These are phyloP conservation scores for Lates calcarifer DNA, from an alignment of 2,113 vertebrate genomes.

Conservation along the genomic window DNA sequence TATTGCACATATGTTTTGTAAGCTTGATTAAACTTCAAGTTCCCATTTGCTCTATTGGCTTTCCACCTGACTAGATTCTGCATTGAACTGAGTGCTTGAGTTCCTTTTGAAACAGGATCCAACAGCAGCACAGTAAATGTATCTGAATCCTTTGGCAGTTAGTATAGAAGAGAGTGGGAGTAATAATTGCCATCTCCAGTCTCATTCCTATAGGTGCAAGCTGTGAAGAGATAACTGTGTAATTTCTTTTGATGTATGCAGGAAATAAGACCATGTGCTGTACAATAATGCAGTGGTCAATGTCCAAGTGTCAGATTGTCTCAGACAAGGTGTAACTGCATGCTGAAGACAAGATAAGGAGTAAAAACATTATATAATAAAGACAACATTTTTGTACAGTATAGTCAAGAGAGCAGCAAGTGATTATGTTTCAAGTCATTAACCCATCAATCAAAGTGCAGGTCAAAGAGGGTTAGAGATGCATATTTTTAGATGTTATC, in stretches of 20 bases:
- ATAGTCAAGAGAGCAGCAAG: background rate
- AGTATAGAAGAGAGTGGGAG: background rate
- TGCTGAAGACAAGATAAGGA: background rate
- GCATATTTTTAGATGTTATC: background rate
- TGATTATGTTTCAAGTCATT: background rate
- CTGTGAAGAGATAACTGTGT: background rate
- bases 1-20: background rate
- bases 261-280: background rate
- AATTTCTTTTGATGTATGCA: background rate
- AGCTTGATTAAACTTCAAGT: background rate
- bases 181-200: background rate
- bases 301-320: constrained; percentile 9
- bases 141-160: background rate
- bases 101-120: background rate
- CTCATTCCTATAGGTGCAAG: background rate
- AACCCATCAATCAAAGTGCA: background rate
- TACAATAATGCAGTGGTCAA: background rate
- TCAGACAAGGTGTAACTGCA: background rate
- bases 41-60: background rate
- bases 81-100: background rate
- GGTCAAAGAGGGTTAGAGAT: background rate
- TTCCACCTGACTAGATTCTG: constrained; percentile 8
- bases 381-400: background rate
- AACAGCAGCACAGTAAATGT: background rate
- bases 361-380: background rate